Base-by-base conservation (phyloP, 1,140 invertebrate genomes). In the Pomacea maculata region DNA sequence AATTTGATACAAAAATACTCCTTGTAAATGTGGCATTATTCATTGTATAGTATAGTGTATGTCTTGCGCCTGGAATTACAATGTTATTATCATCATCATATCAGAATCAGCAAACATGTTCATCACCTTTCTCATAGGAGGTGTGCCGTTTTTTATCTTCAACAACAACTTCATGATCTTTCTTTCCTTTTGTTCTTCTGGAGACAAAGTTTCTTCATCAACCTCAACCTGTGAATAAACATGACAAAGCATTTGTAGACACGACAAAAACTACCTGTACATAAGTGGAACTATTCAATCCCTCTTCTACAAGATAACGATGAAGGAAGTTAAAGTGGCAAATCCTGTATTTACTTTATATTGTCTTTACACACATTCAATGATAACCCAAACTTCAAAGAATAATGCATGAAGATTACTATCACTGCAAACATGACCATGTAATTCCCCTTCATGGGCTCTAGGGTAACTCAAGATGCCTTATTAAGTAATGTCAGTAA, bases 61-160 rank as follows among this genome's bases (percentile, higher is more conserved):
- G 34, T 45, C 34, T 45, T 45, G 6, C 6, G 34, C 34, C 34
- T 45, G 34, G 34, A 45, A 45, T 45, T 45, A 45, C 34, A 6
- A 45, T 45, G 34, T 45, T 45, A 45, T 25, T 25, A 25, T 25
- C 25, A 25, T 25, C 25, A 6, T 45, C 6, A 45, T 45, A 6
- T 45, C 34, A 45, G 34, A 45, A 45, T 45, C 34, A 45, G 2
- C 6, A 45, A 45, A 45, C 34, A 45, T 4, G 34, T 45, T 45
- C 34, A 45, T 45, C 34, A 91, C 97, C 93, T 99, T 99, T 82
- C 99, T 94, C 98, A 99, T 99, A 0, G 98, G 98, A 25, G 99
- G 99, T 11, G 98, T 99, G 19, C 99, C 99, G 90, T 99, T 99
- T 93, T 99, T 99, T 74, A 99, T 99, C 92, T 99, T 99, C 64